These are phyloP conservation scores for Canis aureus DNA, from an alignment of 2,113 vertebrate species.

Conservation along the genomic window DNA sequence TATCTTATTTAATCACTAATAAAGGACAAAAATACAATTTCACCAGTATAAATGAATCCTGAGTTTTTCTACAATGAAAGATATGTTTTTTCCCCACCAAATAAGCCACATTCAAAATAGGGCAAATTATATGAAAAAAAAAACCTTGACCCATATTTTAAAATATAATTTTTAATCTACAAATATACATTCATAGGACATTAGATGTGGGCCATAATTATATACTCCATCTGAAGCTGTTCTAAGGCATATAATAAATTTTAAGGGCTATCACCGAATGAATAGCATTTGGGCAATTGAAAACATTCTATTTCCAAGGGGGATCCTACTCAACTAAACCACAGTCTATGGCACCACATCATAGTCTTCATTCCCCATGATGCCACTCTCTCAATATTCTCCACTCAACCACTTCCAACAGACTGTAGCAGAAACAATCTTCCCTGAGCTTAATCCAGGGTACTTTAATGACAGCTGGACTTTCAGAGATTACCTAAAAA, in stretches of 20 bases:
- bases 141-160: not conserved
- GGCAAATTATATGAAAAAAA: not conserved
- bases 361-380: not conserved
- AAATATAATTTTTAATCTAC: not conserved
- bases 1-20: constrained; percentile 65
- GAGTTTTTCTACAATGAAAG: constrained; percentile 11
- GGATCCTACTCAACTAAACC: too few species aligned
- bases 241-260: not conserved
- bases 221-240: not conserved
- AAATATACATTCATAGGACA: not conserved
- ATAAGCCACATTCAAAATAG: constrained; percentile 19
- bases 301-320: not conserved
- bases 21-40: constrained; percentile 59
- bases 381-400: not conserved
- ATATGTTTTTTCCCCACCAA: not conserved
- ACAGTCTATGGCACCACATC: too few species aligned
- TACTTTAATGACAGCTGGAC: not conserved
- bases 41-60: constrained; percentile 41
- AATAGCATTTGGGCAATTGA: not conserved
- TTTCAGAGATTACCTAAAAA: not conserved
- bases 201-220: not conserved
- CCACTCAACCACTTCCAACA: not conserved
- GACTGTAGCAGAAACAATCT: not conserved
- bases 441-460: not conserved
- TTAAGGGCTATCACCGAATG: not conserved